Evolutionary conservation across 2,888 invertebrate species (phyloP).

Genomic region (Steinernema carpocapsae): DNA sequence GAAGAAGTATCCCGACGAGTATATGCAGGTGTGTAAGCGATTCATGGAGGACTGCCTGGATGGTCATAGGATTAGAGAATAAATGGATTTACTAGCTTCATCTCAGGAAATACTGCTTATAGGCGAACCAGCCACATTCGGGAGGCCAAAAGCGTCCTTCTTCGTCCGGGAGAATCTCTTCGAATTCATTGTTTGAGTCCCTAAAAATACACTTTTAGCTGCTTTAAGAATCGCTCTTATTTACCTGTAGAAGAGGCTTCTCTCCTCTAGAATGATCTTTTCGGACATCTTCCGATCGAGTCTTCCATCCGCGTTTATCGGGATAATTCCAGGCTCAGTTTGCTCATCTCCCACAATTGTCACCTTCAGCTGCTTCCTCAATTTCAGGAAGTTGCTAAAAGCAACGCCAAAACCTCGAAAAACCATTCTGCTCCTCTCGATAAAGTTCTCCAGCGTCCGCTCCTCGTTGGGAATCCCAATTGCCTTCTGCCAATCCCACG

Average conservation of each 20-base stretch:
- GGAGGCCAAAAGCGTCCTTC: not conserved
- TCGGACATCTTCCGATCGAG: not conserved
- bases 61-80: too few species aligned
- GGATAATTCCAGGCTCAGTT: not conserved
- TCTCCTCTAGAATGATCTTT: not conserved
- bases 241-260: not conserved
- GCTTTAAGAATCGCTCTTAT: too few species aligned
- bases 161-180: not conserved
- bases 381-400: too few species aligned
- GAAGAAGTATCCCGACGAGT: too few species aligned
- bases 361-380: too few species aligned
- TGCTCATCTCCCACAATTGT: too few species aligned
- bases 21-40: too few species aligned
- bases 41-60: too few species aligned
- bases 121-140: not conserved
- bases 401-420: too few species aligned
- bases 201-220: too few species aligned
- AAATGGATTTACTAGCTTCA: too few species aligned
- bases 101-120: not conserved
- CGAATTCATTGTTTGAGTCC: not conserved
- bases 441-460: slow-evolving; percentile 40
- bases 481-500: not conserved
- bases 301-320: not conserved
- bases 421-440: slow-evolving; percentile 37
- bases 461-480: slow-evolving; percentile 38